Evolutionary conservation across 2,888 invertebrate genomes (phyloP), one percentile per base, ranked within the genome.

Genomic region (Ctenicera cuprea): DNA sequence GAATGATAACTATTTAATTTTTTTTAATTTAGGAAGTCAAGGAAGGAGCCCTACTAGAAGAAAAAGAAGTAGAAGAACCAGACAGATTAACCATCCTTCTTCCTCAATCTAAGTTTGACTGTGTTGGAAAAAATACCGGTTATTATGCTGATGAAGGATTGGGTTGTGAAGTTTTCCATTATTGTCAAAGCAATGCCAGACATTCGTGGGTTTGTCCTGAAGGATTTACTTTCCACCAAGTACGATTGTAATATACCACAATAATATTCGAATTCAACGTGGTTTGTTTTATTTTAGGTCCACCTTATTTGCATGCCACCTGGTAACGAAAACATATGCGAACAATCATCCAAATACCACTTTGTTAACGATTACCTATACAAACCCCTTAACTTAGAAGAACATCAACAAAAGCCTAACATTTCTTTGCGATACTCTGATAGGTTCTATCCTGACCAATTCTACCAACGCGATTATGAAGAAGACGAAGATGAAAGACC

Each of bases 181-280:
- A 97, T 87, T 97, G 97, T 84, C 95, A 96, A 84, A 96, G 95
- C 80, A 94, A 93, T 80, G 94, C 94, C 43, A 94, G 93, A 83
- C 96, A 97, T 87, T 96, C 96, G 1, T 97, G 97, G 96, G 93
- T 97, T 82, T 97, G 97, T 82, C 97, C 97, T 0, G 95, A 96
- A 82, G 96, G 96, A 68, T 96, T 97, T 85, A 92, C 93, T 61
- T 95, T 95, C 91, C 95, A 95, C 82, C 94, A 94, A 90, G 94
- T 94, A 26, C 2, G 20, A 48, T 14, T 11, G 0, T 43, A 14
- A 16, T 14, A 14, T 43, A 43, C 3, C 43, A 14, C 33, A 5
- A 8, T 33, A 33, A 1, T 9, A 33, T 5, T 9, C 26, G n/a
- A 26, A 26, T 26, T 26, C 26, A 26, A 26, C 26, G n/a, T n/a